Percentiles rank a stretch among this genome's conserved stretches.
These are phyloP conservation scores for Plagiodera versicolora DNA, from an alignment of 2,888 invertebrate genomes.

Conservation along the genomic window DNA sequence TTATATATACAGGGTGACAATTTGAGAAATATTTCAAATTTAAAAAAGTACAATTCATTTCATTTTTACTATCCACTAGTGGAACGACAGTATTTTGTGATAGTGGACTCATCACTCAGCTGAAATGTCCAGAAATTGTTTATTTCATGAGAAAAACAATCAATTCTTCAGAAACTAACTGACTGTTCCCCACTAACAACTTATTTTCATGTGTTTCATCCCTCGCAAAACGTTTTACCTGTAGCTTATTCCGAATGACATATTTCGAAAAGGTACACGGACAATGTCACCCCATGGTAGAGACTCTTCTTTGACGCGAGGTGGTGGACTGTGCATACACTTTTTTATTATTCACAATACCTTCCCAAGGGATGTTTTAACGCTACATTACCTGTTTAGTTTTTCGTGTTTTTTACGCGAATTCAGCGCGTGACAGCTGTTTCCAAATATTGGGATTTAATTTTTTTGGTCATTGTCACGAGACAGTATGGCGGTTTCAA, in stretches of 20 bases:
- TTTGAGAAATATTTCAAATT: too few relatives aligned
- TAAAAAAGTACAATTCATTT: too few relatives aligned
- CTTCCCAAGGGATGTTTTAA: background rate
- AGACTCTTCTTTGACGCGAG: conserved; percentile 15
- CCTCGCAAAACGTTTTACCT: conserved; percentile 14
- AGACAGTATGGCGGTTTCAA: background rate
- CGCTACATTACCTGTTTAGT: conserved; percentile 10
- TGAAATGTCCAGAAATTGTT: too few relatives aligned
- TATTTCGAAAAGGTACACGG: conserved; percentile 10
- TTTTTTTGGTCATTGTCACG: background rate
- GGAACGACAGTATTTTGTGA: too few relatives aligned
- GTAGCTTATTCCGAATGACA: conserved; percentile 19
- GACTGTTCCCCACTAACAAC: background rate
- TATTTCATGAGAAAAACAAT: background rate
- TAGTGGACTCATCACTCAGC: too few relatives aligned
- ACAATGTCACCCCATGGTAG: conserved; percentile 11
- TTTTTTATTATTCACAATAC: conserved; percentile 6
- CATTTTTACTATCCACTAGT: too few relatives aligned
- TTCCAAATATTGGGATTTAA: conserved; percentile 8
- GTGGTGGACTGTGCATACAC: conserved; percentile 18
- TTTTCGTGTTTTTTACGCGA: conserved; percentile 10
- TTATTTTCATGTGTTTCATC: background rate
- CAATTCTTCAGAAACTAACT: background rate
- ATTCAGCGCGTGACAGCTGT: conserved; percentile 8
- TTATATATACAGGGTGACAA: too few relatives aligned